These are phyloP conservation scores for Sitta europaea DNA, from an alignment of 2,113 vertebrate genomes.

Conservation along the genomic window DNA sequence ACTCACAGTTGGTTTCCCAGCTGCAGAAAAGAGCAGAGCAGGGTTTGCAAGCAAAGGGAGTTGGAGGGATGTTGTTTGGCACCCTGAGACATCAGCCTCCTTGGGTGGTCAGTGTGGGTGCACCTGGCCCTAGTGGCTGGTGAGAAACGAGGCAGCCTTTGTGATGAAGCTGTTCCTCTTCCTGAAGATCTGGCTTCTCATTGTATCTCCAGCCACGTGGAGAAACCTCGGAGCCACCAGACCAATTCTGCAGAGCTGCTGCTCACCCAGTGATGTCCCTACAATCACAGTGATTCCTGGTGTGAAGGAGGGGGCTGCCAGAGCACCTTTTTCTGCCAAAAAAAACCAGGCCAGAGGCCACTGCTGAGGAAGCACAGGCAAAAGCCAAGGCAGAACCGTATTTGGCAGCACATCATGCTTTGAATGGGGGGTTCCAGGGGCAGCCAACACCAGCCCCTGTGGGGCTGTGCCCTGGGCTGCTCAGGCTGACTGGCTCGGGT, in stretches of 20 bases:
- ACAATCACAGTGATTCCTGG: not conserved
- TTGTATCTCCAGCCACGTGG: accelerated
- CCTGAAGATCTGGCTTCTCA: not conserved
- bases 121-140: not conserved
- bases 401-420: not conserved
- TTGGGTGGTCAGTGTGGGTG: accelerated
- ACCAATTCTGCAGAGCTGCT: not conserved
- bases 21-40: not conserved
- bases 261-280: not conserved
- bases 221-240: not conserved
- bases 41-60: not conserved
- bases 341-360: not conserved
- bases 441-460: not conserved
- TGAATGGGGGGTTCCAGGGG: accelerated
- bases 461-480: not conserved
- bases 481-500: not conserved
- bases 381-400: accelerated
- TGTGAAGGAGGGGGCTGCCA: not conserved
- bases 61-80: not conserved
- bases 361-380: not conserved
- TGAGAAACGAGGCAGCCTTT: not conserved
- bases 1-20: not conserved
- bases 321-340: not conserved
- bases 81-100: not conserved
- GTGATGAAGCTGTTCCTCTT: not conserved